These are phyloP conservation scores for Ichneumoninae sp. DNA, from an alignment of 2,888 invertebrate genomes.

Conservation along the genomic window DNA sequence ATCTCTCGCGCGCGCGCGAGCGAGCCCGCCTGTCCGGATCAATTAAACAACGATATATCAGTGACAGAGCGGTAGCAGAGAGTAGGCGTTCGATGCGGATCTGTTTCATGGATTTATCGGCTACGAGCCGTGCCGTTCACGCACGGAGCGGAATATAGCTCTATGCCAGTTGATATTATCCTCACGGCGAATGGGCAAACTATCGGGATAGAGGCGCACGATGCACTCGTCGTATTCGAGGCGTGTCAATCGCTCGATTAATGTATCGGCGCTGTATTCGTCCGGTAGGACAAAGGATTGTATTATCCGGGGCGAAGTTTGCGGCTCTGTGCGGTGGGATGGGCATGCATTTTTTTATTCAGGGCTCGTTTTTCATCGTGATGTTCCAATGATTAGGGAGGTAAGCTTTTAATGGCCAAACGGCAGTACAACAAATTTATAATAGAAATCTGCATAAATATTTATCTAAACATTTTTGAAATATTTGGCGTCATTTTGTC, in stretches of 20 bases:
- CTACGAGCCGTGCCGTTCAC: not conserved
- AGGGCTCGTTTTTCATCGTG: not conserved
- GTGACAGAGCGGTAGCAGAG: conserved; percentile 41
- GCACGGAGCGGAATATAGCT: not conserved
- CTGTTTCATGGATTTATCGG: conserved; percentile 57
- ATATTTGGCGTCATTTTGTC: no score
- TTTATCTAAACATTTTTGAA: no score
- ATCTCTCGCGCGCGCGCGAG: conserved; percentile 21
- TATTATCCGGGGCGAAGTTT: not conserved
- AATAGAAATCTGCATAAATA: no score
- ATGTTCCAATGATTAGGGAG: no score
- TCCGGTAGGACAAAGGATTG: not conserved
- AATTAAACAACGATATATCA: conserved; percentile 67
- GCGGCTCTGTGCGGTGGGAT: not conserved
- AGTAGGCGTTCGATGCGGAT: conserved; percentile 50
- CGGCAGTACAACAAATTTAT: no score
- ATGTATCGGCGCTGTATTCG: conserved; percentile 4
- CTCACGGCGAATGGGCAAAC: not conserved
- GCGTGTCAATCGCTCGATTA: conserved; percentile 33
- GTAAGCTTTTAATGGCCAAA: no score
- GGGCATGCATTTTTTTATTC: not conserved
- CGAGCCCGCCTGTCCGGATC: conserved; percentile 55
- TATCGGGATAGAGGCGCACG: not conserved
- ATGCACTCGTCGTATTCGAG: not conserved
- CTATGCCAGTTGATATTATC: not conserved